phyloP scores from a whole-genome alignment of 2,797 vertebrate genomes.

The Protonibea diacanthus region DNA sequence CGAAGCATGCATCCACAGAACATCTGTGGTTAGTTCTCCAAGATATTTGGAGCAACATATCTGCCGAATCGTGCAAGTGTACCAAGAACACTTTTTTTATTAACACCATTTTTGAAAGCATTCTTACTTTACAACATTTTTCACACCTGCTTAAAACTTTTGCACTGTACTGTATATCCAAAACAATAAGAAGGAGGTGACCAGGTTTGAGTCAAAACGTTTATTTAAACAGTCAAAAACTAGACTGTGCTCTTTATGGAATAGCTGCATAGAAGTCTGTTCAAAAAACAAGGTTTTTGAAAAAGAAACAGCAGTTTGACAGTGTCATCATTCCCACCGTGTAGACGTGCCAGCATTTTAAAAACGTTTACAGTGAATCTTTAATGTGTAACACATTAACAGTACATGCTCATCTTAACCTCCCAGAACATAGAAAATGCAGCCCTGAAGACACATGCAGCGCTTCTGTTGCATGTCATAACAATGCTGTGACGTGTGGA shows the following conservation, averaged over 20 bases:
- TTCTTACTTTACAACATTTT: too few species aligned
- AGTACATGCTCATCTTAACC: neutral
- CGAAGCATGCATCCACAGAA: too few species aligned
- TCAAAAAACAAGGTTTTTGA: neutral
- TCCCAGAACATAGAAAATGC: neutral
- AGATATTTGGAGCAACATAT: too few species aligned
- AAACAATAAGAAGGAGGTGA: neutral
- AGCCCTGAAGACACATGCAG: conserved; percentile 2
- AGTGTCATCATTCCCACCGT: conserved; percentile 3
- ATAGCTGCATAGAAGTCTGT: conserved; percentile 14
- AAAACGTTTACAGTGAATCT: conserved; percentile 16
- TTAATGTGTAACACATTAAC: neutral
- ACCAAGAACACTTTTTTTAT: too few species aligned
- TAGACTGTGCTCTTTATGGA: conserved; percentile 19
- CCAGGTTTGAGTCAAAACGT: conserved; percentile 22
- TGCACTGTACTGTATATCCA: neutral
- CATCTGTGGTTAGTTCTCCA: too few species aligned
- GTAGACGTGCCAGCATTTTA: conserved; percentile 29
- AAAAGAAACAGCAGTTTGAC: conserved; percentile 45
- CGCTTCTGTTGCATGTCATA: neutral
- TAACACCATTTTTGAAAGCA: too few species aligned
- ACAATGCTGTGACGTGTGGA: neutral
- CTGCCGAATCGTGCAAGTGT: too few species aligned
- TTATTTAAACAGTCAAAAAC: conserved; percentile 12
- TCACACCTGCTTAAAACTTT: too few species aligned